Base-by-base conservation (phyloP, 2,888 invertebrate genomes). In the Lepidonotus clava region DNA sequence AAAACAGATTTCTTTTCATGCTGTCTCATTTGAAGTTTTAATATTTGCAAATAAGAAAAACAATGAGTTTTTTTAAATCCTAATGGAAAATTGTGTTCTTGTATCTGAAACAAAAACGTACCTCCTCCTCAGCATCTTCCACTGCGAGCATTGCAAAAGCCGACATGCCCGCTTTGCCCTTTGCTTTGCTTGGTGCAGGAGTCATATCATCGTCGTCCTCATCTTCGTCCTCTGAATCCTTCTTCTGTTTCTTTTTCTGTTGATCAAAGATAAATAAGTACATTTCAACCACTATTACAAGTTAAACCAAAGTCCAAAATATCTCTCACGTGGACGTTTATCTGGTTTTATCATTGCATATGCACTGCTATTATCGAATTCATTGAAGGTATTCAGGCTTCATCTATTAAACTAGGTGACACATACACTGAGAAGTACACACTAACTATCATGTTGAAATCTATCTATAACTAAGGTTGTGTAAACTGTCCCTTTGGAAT, bases 201-300 rank as follows among this genome's bases (percentile, higher is more conserved):
- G n/a, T 36, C 34, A 66, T 34, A 21, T 80, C 83, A 8, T 46
- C 83, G 4, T 85, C 61, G 28, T 56, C 41, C 24, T 84, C 66
- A 8, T 14, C 14, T 1, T 80, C 80, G 32, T 80, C 80, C 18
- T 80, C 80, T 6, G 87, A 89, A 8, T 88, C 90, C 1, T 88
- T 88, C n/a, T 89, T 87, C 14, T 88, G 89, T 5, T 86, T 90
- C 87, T 91, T 90, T 90, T 91, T 89, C 86, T 89, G 67, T 32
- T 11, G n/a, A n/a, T n/a, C n/a, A n/a, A n/a, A 67, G 24, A 67
- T 11, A 21, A 21, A 11, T 21, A 18, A 67, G 24, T 14, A 21
- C 18, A 67, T 67, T 11, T 18, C 53, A 51, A 18, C 53, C n/a
- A 51, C n/a, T 51, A 51, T 51, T 18, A 51, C 51, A n/a, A n/a